phyloP scores from a whole-genome alignment of 1,140 invertebrate species.

The Penaeus indicus region DNA sequence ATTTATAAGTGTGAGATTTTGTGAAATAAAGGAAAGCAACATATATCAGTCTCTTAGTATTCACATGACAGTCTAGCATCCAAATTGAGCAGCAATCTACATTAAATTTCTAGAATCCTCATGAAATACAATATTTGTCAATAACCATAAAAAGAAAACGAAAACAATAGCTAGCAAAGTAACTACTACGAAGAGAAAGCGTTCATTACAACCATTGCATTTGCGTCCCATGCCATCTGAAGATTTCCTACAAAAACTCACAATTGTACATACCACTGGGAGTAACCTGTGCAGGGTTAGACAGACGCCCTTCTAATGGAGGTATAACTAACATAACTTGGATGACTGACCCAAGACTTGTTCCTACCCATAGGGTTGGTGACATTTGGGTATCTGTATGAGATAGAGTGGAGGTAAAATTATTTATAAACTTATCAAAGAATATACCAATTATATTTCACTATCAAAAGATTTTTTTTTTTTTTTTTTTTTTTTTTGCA shows the following conservation, averaged over 20 bases:
- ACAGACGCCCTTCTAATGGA: constrained; percentile 80
- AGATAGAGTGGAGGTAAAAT: constrained; percentile 52
- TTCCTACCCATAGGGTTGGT: constrained; percentile 96
- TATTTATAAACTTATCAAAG: too few relatives aligned
- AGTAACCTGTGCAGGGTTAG: constrained; percentile 90
- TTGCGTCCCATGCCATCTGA: not conserved
- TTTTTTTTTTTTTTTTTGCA: too few relatives aligned
- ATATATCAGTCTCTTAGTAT: not conserved
- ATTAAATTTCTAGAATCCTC: too few relatives aligned
- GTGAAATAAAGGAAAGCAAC: not conserved
- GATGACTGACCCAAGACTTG: constrained; percentile 93
- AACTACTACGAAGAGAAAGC: not conserved
- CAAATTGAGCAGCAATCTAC: too few relatives aligned
- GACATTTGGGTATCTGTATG: constrained; percentile 80
- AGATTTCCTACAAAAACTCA: not conserved
- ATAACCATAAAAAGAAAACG: constrained; percentile 1
- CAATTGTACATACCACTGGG: constrained; percentile 81
- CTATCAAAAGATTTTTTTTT: too few relatives aligned
- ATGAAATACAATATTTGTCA: not conserved
- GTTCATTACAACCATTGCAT: not conserved
- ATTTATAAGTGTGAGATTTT: not conserved
- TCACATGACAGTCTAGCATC: too few relatives aligned
- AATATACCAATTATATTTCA: too few relatives aligned
- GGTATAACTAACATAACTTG: constrained; percentile 91
- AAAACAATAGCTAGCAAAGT: not conserved